Evolutionary conservation across 2,797 vertebrate species (phyloP).

Genomic region (Sebastes hubbsi): DNA sequence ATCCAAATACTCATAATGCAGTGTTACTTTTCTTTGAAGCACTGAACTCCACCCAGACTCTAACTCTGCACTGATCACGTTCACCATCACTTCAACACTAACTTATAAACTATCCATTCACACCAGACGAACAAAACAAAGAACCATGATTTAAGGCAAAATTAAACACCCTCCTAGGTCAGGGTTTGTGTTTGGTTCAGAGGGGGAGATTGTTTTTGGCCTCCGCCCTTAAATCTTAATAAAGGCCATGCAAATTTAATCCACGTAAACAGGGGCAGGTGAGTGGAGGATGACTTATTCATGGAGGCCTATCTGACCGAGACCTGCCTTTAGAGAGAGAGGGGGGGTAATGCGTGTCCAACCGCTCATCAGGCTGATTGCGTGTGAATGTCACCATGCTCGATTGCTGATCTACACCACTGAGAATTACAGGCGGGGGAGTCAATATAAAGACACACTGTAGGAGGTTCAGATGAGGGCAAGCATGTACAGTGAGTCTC

Average conservation of each 20-base stretch:
- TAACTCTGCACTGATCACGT: background rate
- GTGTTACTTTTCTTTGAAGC: background rate
- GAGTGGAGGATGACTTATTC: constrained; percentile 62
- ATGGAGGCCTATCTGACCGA: constrained; percentile 47
- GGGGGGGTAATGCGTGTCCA: background rate
- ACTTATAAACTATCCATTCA: background rate
- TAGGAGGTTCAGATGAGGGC: background rate
- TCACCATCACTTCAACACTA: background rate
- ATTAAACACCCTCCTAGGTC: background rate
- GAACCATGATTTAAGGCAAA: background rate
- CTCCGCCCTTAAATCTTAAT: constrained; percentile 61
- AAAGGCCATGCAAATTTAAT: constrained; percentile 69
- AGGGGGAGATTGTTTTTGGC: background rate
- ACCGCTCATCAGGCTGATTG: constrained; percentile 33
- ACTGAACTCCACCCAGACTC: background rate
- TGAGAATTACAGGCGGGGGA: constrained; percentile 20
- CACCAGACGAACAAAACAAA: background rate
- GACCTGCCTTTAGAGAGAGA: background rate
- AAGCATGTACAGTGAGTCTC: background rate
- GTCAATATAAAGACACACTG: background rate
- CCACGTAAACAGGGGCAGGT: constrained; percentile 48
- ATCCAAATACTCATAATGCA: background rate
- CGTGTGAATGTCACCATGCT: constrained; percentile 51
- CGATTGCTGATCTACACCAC: constrained; percentile 22
- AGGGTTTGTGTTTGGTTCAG: background rate